phyloP scores from a whole-genome alignment of 2,797 vertebrate species.

The Pangasius mekongensis region DNA sequence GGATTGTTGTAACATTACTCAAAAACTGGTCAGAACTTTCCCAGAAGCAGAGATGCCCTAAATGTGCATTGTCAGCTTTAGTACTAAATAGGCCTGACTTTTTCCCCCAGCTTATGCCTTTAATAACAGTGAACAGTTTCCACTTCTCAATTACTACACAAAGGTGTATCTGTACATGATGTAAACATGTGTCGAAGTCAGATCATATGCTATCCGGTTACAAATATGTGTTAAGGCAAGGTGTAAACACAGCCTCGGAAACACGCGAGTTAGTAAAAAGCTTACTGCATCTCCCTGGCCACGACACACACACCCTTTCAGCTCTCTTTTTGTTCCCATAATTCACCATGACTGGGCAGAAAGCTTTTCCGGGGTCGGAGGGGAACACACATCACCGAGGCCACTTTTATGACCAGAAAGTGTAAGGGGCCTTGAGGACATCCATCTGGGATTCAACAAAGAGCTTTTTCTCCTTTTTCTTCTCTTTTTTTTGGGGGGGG shows the following conservation, averaged over 20 bases:
- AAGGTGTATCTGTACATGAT: background rate
- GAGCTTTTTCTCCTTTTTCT: slow-evolving; percentile 37
- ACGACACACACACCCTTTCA: slow-evolving; percentile 69
- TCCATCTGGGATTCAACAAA: slow-evolving; percentile 52
- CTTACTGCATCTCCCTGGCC: slow-evolving; percentile 72
- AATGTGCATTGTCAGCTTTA: background rate
- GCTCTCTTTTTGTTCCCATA: slow-evolving; percentile 79
- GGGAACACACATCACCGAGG: slow-evolving; percentile 43
- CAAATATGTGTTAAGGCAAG: background rate
- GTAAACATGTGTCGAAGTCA: background rate
- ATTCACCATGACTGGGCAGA: slow-evolving; percentile 71
- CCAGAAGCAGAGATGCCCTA: background rate
- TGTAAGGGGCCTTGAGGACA: slow-evolving; percentile 34
- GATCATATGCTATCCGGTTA: background rate
- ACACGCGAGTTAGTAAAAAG: slow-evolving; percentile 46
- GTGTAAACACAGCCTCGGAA: no score
- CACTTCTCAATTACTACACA: background rate
- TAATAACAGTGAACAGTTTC: background rate
- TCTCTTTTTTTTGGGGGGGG: background rate
- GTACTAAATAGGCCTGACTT: no score
- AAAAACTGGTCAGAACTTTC: background rate
- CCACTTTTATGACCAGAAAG: slow-evolving; percentile 41
- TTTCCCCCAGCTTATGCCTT: background rate
- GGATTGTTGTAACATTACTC: background rate
- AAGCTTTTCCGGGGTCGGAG: slow-evolving; percentile 44